phyloP scores from a whole-genome alignment of 2,888 invertebrate species.

The Mythimna lalbum region DNA sequence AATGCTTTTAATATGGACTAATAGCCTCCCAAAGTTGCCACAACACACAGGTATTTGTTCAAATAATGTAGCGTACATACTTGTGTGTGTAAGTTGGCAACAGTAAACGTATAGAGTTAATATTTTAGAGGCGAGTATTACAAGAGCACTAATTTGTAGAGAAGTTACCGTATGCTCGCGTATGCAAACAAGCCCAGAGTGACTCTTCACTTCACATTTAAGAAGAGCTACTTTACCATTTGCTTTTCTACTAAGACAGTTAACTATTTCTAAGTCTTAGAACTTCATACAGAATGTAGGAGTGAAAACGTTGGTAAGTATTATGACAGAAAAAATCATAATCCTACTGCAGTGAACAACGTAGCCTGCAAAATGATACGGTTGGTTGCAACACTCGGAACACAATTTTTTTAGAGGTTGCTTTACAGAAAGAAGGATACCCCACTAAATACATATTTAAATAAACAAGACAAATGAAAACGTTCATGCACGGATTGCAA shows the following conservation, averaged over 20 bases:
- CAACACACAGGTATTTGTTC: constrained; percentile 42
- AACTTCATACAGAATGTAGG: background rate
- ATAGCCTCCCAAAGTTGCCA: constrained; percentile 32
- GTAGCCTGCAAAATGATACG: background rate
- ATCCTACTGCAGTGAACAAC: background rate
- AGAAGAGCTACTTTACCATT: constrained; percentile 65
- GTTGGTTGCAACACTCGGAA: background rate
- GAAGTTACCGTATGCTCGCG: constrained; percentile 65
- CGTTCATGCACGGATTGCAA: background rate
- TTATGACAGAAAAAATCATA: background rate
- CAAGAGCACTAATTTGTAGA: constrained; percentile 69
- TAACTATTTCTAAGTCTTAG: constrained; percentile 11
- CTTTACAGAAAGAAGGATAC: background rate
- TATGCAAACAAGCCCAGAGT: constrained; percentile 77
- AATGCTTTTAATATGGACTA: constrained; percentile 31
- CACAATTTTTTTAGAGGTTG: background rate
- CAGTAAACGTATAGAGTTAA: constrained; percentile 53
- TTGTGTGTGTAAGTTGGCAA: constrained; percentile 34
- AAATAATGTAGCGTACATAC: constrained; percentile 38
- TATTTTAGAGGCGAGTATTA: constrained; percentile 61
- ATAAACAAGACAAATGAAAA: background rate
- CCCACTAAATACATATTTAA: no score
- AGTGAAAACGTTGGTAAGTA: background rate
- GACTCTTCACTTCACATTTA: constrained; percentile 73
- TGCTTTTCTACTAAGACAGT: constrained; percentile 25